Percentiles rank a stretch among this genome's conserved stretches.
Conservation (phyloP, 2,888 invertebrate species). For the Clitarchus hookeri region DNA sequence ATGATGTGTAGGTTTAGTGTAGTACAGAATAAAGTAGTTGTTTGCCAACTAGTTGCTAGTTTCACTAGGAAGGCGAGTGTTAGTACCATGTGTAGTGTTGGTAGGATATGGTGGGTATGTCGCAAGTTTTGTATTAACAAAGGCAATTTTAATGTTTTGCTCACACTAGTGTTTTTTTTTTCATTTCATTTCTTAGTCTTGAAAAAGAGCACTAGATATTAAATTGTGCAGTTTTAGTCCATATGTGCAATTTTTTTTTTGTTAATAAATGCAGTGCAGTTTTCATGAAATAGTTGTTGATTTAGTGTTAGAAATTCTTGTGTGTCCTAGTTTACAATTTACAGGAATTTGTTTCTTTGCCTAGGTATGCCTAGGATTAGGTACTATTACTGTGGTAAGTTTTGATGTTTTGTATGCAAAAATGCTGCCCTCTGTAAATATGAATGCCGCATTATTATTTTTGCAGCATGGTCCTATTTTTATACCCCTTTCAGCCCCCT, state of each 20-base stretch:
- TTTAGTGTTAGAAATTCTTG: constrained; percentile 22
- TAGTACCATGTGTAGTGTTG: not conserved
- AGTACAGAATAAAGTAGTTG: not conserved
- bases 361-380: constrained; percentile 68
- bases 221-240: too few relatives aligned
- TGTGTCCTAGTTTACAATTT: not conserved
- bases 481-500: not conserved
- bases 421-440: not conserved
- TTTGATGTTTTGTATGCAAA: constrained; percentile 29
- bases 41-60: not conserved
- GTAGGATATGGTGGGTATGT: not conserved
- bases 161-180: too few relatives aligned
- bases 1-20: not conserved
- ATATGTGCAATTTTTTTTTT: not conserved
- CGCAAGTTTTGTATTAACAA: not conserved
- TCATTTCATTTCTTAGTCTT: too few relatives aligned
- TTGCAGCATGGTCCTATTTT: not conserved
- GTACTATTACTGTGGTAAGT: constrained; percentile 69
- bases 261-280: not conserved
- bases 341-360: constrained; percentile 49
- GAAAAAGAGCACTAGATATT: too few relatives aligned
- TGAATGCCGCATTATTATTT: not conserved
- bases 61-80: not conserved
- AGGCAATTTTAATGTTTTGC: too few relatives aligned
- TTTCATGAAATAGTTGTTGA: constrained; percentile 4